Evolutionary conservation across 2,797 vertebrate genomes (phyloP).

Genomic region (Enoplosus armatus): DNA sequence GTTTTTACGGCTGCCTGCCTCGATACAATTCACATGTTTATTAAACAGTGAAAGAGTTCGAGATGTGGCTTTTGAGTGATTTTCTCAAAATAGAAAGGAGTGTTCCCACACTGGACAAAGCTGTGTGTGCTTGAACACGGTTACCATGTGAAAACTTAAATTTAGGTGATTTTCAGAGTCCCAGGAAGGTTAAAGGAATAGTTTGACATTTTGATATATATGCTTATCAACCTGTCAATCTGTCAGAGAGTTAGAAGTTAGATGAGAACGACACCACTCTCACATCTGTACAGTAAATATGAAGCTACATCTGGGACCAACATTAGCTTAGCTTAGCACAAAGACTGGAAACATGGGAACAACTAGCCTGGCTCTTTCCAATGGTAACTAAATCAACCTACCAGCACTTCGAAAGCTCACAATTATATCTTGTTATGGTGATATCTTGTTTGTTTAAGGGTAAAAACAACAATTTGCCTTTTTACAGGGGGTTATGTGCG

Average conservation of each 20-base stretch:
- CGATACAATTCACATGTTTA: slow-evolving; percentile 88
- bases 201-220: background rate
- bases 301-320: background rate
- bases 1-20: slow-evolving; percentile 85
- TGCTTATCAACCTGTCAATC: background rate
- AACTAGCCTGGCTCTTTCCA: background rate
- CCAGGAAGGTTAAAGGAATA: background rate
- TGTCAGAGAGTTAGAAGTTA: background rate
- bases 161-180: background rate
- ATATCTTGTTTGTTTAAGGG: background rate
- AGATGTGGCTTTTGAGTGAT: slow-evolving; percentile 80
- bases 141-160: background rate
- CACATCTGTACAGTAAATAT: background rate
- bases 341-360: background rate
- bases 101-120: background rate
- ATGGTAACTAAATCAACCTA: background rate
- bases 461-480: rapidly evolving
- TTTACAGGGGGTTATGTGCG: background rate
- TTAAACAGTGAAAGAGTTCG: slow-evolving; percentile 85
- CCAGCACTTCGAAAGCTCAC: background rate
- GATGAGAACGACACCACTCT: background rate
- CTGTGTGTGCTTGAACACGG: background rate
- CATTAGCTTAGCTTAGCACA: background rate
- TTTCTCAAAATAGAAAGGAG: slow-evolving; percentile 28
- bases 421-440: too few relatives aligned